Evolutionary conservation across 2,888 invertebrate genomes (phyloP), one percentile per base, ranked within the genome.

Genomic region (Marronus borbonicus): DNA sequence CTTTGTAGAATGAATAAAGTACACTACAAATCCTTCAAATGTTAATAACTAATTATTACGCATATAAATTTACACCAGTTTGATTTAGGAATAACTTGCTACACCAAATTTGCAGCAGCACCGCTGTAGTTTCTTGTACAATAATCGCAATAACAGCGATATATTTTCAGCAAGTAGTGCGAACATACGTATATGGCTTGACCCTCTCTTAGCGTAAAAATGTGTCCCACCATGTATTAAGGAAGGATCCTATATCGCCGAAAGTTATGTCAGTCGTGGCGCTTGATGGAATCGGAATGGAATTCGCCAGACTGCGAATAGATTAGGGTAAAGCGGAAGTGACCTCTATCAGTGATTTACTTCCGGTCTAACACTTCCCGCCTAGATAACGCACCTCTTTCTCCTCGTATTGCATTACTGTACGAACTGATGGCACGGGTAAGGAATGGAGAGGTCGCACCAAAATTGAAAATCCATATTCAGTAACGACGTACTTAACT

Each of bases 261-360:
- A 60, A 72, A 39, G 72, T 77, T 70, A 77, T 62, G 70, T 77
- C 77, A 77, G 28, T 70, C 77, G 70, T 24, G 49, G 60, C 62
- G 52, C 49, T 70, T 70, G 77, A 77, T 77, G 70, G 77, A 69
- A 77, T 39, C 58, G 58, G 39, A 58, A 58, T 72, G 36, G 72
- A 44, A 72, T 39, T 60, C 39, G 39, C 70, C 31, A 55, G 58
- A 62, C 77, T 50, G 28, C 77, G 80, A 80, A 79, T 76, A 81
- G 80, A 81, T 80, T 77, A 78, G 80, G 78, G 80, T 81, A 78
- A 79, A 80, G 75, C 76, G 81, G 81, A 81, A 80, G 80, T 80
- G 80, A 81, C 81, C 80, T 81, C 80, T 77, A 81, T 81, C 80
- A 80, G 77, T 76, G 79, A 79, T 62, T 62, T 78, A 66, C 80